Conservation (phyloP, 2,888 invertebrate genomes). For the Beris chalybata region DNA sequence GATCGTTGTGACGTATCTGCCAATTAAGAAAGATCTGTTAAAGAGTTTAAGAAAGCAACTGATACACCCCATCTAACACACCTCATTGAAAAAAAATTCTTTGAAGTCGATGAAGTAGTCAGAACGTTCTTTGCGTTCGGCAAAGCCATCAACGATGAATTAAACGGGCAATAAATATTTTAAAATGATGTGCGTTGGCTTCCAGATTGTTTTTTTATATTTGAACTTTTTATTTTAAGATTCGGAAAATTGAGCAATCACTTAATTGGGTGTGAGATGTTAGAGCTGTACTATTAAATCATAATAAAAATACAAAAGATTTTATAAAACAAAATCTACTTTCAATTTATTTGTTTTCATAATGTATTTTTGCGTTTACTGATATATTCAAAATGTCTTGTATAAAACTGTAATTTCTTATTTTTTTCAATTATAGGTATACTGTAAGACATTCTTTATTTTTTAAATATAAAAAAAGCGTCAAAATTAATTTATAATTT, state of each 20-base stretch:
- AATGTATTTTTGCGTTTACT: no score
- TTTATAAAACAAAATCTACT: no score
- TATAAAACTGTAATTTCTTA: no score
- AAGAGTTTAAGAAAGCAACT: slow-evolving; percentile 5
- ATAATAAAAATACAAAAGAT: no score
- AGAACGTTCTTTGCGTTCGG: neutral
- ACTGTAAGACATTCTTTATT: no score
- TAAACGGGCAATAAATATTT: slow-evolving; percentile 18
- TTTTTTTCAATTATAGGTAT: no score
- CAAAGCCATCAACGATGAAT: slow-evolving; percentile 4
- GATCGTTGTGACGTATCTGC: no score
- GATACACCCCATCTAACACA: slow-evolving; percentile 11
- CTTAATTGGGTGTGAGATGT: slow-evolving; percentile 16
- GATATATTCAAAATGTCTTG: no score
- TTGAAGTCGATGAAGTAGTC: slow-evolving; percentile 27
- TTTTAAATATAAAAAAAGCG: no score
- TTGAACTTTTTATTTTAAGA: slow-evolving; percentile 4
- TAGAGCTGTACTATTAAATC: neutral
- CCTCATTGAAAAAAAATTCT: slow-evolving; percentile 14
- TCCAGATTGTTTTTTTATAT: neutral
- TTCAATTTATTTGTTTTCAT: no score
- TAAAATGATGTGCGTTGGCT: slow-evolving; percentile 23
- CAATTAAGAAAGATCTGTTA: neutral
- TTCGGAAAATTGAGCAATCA: slow-evolving; percentile 8
- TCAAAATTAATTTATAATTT: no score